These are phyloP conservation scores for Cyclura pinguis DNA, from an alignment of 2,797 vertebrate genomes.

Conservation along the genomic window DNA sequence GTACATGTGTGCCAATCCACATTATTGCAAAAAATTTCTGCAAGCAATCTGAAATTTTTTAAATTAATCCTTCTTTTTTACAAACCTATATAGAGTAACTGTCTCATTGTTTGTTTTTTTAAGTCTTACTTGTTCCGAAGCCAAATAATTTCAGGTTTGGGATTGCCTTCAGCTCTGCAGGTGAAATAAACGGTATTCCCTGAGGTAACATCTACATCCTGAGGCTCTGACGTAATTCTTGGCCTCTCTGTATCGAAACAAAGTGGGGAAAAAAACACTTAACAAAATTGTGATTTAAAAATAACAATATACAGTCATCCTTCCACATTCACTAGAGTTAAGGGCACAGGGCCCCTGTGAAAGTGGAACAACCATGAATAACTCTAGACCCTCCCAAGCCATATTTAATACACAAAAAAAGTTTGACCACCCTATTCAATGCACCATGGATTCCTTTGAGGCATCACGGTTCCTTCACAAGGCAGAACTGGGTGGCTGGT, in stretches of 20 bases:
- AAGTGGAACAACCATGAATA: no score
- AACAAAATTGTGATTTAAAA: conserved; percentile 36
- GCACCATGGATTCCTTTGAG: no score
- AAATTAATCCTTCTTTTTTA: not conserved
- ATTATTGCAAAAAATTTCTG: not conserved
- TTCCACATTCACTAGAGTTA: no score
- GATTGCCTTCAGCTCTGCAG: conserved; percentile 97
- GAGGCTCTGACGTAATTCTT: conserved; percentile 98
- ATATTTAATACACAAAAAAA: no score
- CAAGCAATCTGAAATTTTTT: not conserved
- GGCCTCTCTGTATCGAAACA: conserved; percentile 88
- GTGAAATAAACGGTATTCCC: conserved; percentile 99
- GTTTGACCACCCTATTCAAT: no score
- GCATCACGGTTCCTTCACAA: no score
- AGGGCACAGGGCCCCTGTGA: no score
- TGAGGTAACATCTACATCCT: conserved; percentile 95
- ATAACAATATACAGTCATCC: not conserved
- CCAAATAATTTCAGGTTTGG: conserved; percentile 99
- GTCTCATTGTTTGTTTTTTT: not conserved
- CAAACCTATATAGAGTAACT: not conserved
- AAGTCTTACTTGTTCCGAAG: conserved; percentile 95
- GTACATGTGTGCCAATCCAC: not conserved
- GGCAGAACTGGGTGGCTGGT: no score
- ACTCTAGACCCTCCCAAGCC: no score
- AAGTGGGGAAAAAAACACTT: conserved; percentile 42